Conservation (phyloP, 2,113 vertebrate genomes). For the Climacteris rufus region DNA sequence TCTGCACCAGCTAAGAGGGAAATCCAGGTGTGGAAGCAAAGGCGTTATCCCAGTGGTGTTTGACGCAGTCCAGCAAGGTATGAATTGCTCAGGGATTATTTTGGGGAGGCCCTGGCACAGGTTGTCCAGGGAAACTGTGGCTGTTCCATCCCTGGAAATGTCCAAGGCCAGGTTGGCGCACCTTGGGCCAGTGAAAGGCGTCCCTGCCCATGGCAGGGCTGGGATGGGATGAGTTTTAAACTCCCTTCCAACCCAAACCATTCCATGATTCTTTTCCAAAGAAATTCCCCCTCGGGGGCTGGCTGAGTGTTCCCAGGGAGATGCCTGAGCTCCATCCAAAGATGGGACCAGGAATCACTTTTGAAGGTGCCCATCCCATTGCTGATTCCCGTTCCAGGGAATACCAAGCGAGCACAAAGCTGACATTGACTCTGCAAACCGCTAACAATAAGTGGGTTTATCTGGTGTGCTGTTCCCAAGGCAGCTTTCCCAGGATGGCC, state of each 20-base stretch:
- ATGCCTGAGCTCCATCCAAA: not conserved
- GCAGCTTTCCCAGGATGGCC: not conserved
- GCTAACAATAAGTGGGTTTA: not conserved
- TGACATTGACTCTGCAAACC: not conserved
- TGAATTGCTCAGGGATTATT: not conserved
- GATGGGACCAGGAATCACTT: not conserved
- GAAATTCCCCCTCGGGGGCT: fast-evolving
- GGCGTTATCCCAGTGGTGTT: fast-evolving
- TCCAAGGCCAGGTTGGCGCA: not conserved
- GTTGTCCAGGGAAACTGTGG: not conserved
- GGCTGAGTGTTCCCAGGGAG: not conserved
- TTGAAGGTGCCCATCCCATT: fast-evolving
- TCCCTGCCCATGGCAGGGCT: not conserved
- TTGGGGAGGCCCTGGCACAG: not conserved
- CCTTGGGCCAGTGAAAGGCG: fast-evolving
- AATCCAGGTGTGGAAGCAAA: not conserved
- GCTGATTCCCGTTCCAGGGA: not conserved
- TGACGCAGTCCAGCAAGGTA: fast-evolving
- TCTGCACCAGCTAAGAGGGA: fast-evolving
- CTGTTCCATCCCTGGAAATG: not conserved
- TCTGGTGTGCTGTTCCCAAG: not conserved
- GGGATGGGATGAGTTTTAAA: not conserved
- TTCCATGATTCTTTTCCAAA: not conserved
- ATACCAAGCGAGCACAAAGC: not conserved
- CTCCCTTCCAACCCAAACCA: not conserved